Conservation (phyloP, 2,113 vertebrate genomes). For the Nothobranchius kuhntae region DNA sequence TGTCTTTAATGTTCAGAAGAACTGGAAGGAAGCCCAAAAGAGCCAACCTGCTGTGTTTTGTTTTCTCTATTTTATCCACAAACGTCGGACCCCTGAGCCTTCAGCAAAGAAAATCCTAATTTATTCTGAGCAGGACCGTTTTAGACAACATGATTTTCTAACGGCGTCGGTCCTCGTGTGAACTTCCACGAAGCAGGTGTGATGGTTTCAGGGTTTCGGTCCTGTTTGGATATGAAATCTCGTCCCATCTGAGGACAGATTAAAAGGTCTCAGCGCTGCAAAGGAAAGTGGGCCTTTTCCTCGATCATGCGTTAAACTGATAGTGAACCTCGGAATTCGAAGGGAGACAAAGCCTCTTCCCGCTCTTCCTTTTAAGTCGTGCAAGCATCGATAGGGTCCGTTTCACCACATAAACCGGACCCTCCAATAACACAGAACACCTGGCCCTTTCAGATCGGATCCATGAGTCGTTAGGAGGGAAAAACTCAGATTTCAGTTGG, state of each 20-base stretch:
- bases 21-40: too few species aligned
- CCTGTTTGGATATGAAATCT: background rate
- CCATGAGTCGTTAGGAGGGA: conserved; percentile 54
- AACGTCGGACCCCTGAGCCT: too few species aligned
- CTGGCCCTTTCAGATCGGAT: conserved; percentile 75
- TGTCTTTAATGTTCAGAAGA: too few species aligned
- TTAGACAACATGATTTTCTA: too few species aligned
- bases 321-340: conserved; percentile 72
- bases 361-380: conserved; percentile 72
- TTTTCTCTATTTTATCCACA: too few species aligned
- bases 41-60: too few species aligned
- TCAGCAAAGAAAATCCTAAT: too few species aligned
- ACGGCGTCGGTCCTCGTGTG: background rate
- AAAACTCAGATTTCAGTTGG: conserved; percentile 54
- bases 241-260: conserved; percentile 4
- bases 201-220: background rate
- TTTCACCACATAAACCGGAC: conserved; percentile 29
- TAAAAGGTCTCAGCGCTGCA: conserved; percentile 21
- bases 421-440: conserved; percentile 72
- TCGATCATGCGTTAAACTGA: conserved; percentile 76
- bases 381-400: conserved; percentile 54
- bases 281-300: conserved; percentile 54
- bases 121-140: too few species aligned
- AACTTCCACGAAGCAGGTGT: background rate
- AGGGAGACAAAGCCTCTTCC: conserved; percentile 58